phyloP scores from a whole-genome alignment of 2,113 vertebrate genomes.

The Amphilophus citrinellus region DNA sequence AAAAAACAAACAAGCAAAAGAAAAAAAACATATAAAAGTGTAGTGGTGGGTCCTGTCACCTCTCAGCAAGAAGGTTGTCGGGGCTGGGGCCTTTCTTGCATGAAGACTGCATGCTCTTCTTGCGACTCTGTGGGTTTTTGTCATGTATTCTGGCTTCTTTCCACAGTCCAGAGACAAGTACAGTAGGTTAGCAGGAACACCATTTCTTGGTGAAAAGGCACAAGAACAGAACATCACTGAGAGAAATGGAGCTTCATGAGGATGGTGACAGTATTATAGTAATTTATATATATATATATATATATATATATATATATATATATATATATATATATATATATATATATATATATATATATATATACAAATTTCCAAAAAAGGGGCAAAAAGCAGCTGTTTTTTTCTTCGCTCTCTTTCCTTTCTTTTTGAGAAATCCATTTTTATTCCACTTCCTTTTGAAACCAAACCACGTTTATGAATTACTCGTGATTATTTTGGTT shows the following conservation, averaged over 20 bases:
- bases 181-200: neutral
- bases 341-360: no score
- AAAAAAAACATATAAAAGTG: neutral
- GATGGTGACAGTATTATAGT: neutral
- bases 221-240: neutral
- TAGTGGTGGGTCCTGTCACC: neutral
- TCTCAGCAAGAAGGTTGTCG: neutral
- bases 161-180: neutral
- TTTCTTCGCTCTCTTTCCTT: neutral
- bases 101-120: neutral
- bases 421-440: neutral
- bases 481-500: neutral
- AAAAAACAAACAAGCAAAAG: neutral
- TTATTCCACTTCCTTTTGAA: neutral
- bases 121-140: neutral
- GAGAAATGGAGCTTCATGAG: neutral
- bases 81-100: neutral
- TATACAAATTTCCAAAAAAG: neutral
- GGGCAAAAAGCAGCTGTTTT: neutral
- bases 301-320: no score
- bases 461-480: neutral
- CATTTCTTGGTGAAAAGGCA: neutral
- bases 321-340: no score
- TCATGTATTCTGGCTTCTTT: neutral
- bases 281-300: neutral